Evolutionary conservation across 2,888 invertebrate species (phyloP), one percentile per base, ranked within the genome.

Genomic region (Leptinotarsa tumamoca): DNA sequence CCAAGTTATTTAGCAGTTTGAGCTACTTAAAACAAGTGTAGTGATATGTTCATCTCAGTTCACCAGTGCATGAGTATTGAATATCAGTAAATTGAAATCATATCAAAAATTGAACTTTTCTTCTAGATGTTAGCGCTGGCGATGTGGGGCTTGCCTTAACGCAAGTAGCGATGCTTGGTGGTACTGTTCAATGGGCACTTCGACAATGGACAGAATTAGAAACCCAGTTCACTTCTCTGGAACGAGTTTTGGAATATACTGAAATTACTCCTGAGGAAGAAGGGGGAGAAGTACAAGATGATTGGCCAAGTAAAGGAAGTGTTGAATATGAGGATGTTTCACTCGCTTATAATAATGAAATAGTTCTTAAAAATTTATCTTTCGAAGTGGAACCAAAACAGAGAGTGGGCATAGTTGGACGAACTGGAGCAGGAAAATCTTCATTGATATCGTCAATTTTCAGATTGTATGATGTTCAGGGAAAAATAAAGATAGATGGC

Each of bases 171-270:
- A 92, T 92, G 1, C 90, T 95, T 74, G 94, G 94, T 0, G 94
- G 94, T 15, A 87, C 89, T 87, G 81, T 92, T 81, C 91, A 92
- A 83, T 92, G 91, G 91, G 91, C 90, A 4, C 89, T 92, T 54
- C 90, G 97, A 3, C 97, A 97, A 87, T 96, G 96, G 82, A 95
- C 97, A 0, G 97, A 97, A 87, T 87, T 88, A 5, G 88, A 88
- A 87, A 96, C 95, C 85, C 94, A 93, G 81, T 95, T 96, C 95
- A 96, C 95, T 3, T 94, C 95, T 10, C 97, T 98, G 0, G 98
- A 98, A 88, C 92, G 97, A 87, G 91, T 94, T 0, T 61, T 86
- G 63, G 88, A 88, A 79, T 88, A 88, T 71, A 84, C 90, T 0
- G 87, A 90, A 21, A 84, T 93, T 14, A 87, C 89, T 77, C 82